Base-by-base conservation (phyloP, 2,888 invertebrate species). In the Diogma glabrata region DNA sequence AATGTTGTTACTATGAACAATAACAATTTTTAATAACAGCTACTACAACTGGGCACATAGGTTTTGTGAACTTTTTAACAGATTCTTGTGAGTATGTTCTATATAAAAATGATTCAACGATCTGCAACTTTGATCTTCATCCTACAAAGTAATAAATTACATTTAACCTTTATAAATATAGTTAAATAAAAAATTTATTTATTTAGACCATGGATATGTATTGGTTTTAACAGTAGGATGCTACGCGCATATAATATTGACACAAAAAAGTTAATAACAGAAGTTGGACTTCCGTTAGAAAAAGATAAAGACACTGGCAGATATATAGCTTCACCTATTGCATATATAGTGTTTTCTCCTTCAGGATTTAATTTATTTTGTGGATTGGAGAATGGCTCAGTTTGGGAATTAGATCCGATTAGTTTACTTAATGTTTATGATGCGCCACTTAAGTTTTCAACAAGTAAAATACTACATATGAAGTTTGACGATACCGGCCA, bases 341-440 rank as follows among this genome's bases (percentile, higher is more conserved):
- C 22, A 20, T 43, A 23, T 12, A 20, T 43, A 2, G 20, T 23
- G 14, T 43, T 22, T 43, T 43, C 43, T n/a, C 43, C 12, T 43
- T 43, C 43, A 77, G 79, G 77, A 38, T 57, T 75, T 24, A 75
- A 76, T 61, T 66, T 83, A 17, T 75, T 74, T 1, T 77, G 79
- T 57, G 82, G 80, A 0, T 61, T 76, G 56, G 70, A 72, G 52
- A 77, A 75, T 45, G 82, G 83, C 1, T 69, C 73, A 52, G 50
- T 83, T 22, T 67, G 79, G 67, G 72, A 81, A 56, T 60, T 82
- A 28, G 75, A 81, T 59, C 77, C 81, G 0, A 66, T 73, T n/a
- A 71, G 76, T 2, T 60, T 81, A 28, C 69, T 70, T 17, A 71
- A 76, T 56, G 73, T 33, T 8, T 66, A 67, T 1, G 57, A 66